Conservation (phyloP, 2,888 invertebrate genomes). For the Cephonodes hylas region DNA sequence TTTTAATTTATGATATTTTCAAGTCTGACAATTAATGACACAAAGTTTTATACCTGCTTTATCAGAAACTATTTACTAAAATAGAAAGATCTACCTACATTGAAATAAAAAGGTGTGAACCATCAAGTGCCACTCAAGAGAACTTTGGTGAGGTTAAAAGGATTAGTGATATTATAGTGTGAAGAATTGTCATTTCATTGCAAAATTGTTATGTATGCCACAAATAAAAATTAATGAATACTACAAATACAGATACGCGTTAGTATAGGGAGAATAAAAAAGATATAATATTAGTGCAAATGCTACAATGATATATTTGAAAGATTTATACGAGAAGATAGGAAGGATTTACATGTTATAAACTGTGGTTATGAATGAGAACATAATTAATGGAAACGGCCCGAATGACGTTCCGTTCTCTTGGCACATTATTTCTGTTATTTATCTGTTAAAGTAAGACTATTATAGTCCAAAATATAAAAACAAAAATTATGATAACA, state of each 20-base stretch:
- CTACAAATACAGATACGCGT: not conserved
- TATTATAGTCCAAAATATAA: slow-evolving; percentile 58
- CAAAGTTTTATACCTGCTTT: not conserved
- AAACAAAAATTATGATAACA: slow-evolving; percentile 75
- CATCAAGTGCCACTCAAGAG: not conserved
- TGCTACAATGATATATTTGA: not conserved
- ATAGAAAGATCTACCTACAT: not conserved
- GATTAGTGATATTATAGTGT: not conserved
- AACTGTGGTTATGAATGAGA: slow-evolving; percentile 12
- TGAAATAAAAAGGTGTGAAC: not conserved
- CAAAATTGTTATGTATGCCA: not conserved
- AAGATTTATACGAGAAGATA: not conserved
- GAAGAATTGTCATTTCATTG: not conserved
- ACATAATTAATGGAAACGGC: slow-evolving; percentile 49
- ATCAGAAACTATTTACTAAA: not conserved
- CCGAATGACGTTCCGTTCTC: slow-evolving; percentile 20
- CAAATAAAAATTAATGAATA: not conserved
- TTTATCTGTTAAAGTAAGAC: slow-evolving; percentile 63
- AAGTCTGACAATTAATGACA: too few species aligned
- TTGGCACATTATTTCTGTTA: slow-evolving; percentile 15
- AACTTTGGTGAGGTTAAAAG: not conserved
- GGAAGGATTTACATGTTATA: not conserved
- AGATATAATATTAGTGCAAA: slow-evolving; percentile 3
- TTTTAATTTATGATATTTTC: too few species aligned
- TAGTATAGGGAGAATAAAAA: not conserved